Evolutionary conservation across 2,113 vertebrate species (phyloP).

Genomic region (Vanacampus margaritifer): DNA sequence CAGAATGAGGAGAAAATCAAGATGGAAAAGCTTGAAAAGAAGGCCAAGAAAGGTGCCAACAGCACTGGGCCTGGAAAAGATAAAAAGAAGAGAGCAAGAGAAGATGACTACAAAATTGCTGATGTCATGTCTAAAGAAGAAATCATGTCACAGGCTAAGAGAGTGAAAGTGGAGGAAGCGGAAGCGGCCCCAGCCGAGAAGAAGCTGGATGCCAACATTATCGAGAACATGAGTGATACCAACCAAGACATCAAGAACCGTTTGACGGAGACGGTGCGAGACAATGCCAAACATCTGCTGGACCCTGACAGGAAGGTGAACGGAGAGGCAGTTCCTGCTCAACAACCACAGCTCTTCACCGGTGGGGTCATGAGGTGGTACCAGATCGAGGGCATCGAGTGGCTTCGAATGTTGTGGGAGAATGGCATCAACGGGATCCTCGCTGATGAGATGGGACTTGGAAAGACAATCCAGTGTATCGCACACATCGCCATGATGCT

Average conservation of each 20-base stretch:
- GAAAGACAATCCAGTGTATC: constrained; percentile 97
- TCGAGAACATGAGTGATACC: constrained; percentile 88
- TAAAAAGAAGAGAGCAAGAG: constrained; percentile 79
- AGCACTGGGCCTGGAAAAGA: constrained; percentile 70
- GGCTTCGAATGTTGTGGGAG: constrained; percentile 95
- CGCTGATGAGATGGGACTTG: constrained; percentile 97
- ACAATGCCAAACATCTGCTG: constrained; percentile 83
- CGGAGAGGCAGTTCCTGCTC: constrained; percentile 83
- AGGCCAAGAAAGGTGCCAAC: constrained; percentile 57
- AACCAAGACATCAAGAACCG: constrained; percentile 90
- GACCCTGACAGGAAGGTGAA: constrained; percentile 82
- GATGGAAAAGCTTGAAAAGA: constrained; percentile 83
- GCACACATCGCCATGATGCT: constrained; percentile 96
- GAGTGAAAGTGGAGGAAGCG: constrained; percentile 76
- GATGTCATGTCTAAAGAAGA: constrained; percentile 97
- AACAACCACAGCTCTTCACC: constrained; percentile 86
- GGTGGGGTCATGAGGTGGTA: constrained; percentile 96
- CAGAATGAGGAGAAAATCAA: constrained; percentile 86
- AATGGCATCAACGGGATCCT: constrained; percentile 98
- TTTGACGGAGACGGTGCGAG: constrained; percentile 83
- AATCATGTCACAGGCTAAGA: constrained; percentile 91
- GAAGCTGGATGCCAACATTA: constrained; percentile 80
- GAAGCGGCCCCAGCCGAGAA: constrained; percentile 20
- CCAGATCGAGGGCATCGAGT: constrained; percentile 98
- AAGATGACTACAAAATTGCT: constrained; percentile 89